phyloP scores from a whole-genome alignment of 2,113 vertebrate genomes.

The Archocentrus centrarchus region DNA sequence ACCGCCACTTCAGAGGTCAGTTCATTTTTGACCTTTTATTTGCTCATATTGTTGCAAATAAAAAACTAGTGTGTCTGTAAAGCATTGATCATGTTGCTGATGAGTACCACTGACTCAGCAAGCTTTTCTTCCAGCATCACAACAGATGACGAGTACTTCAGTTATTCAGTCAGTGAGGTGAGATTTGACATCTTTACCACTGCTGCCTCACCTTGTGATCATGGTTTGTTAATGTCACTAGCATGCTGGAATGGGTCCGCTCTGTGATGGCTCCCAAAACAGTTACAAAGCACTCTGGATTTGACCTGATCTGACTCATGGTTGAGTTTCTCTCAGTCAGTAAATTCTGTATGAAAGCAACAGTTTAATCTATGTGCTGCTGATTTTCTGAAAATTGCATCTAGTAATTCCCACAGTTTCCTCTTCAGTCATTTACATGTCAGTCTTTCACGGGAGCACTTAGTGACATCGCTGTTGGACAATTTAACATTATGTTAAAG shows the following conservation, averaged over 20 bases:
- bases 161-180: neutral
- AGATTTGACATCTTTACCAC: neutral
- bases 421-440: neutral
- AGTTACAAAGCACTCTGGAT: neutral
- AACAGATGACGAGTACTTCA: neutral
- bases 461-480: neutral
- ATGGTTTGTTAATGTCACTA: too few relatives aligned
- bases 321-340: neutral
- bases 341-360: neutral
- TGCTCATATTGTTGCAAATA: neutral
- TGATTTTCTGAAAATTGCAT: neutral
- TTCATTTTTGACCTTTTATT: neutral
- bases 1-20: neutral
- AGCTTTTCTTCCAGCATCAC: neutral
- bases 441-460: neutral
- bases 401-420: neutral
- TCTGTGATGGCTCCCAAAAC: fast-evolving
- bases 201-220: too few relatives aligned
- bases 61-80: neutral
- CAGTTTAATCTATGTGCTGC: neutral
- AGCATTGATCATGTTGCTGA: neutral
- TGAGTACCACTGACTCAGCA: neutral
- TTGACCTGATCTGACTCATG: neutral
- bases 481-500: neutral
- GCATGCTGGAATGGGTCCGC: neutral